Conservation (phyloP, 1,140 invertebrate species). For the Arion vulgaris region DNA sequence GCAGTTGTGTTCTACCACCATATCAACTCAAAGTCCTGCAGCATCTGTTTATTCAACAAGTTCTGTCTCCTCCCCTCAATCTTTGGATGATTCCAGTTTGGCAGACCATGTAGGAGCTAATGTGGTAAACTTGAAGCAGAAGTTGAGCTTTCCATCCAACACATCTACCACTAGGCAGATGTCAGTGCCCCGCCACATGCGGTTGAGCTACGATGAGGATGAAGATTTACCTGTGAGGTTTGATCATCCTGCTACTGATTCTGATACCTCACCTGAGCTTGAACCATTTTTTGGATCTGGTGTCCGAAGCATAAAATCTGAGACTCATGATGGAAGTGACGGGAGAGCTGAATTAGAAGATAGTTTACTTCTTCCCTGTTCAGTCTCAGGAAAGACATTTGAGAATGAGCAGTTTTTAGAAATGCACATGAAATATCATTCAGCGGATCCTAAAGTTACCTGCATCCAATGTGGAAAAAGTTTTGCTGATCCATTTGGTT, state of each 20-base stretch:
- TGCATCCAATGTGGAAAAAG: conserved; percentile 36
- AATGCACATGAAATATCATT: conserved; percentile 76
- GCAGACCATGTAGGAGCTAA: not conserved
- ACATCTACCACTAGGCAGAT: not conserved
- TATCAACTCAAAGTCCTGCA: not conserved
- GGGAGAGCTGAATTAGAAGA: not conserved
- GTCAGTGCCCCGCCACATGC: not conserved
- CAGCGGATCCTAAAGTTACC: conserved; percentile 77
- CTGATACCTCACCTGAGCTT: not conserved
- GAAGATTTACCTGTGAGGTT: conserved; percentile 10
- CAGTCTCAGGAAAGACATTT: conserved; percentile 75
- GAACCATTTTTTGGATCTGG: not conserved
- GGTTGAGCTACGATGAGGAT: not conserved
- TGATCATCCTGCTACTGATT: not conserved
- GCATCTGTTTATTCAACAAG: not conserved
- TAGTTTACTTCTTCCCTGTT: not conserved
- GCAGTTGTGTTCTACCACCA: not conserved
- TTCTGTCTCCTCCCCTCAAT: not conserved
- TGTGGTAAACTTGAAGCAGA: not conserved
- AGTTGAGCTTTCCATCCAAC: not conserved
- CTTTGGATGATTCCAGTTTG: not conserved
- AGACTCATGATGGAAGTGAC: not conserved
- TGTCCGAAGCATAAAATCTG: not conserved
- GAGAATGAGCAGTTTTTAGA: conserved; percentile 82
- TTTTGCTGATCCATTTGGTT: conserved; percentile 11